Percentiles rank a stretch among this genome's conserved stretches.
These are phyloP conservation scores for roundworm (Caenorhabditis elegans) DNA, from an alignment of 1,140 invertebrate genomes.

Conservation along the genomic window DNA sequence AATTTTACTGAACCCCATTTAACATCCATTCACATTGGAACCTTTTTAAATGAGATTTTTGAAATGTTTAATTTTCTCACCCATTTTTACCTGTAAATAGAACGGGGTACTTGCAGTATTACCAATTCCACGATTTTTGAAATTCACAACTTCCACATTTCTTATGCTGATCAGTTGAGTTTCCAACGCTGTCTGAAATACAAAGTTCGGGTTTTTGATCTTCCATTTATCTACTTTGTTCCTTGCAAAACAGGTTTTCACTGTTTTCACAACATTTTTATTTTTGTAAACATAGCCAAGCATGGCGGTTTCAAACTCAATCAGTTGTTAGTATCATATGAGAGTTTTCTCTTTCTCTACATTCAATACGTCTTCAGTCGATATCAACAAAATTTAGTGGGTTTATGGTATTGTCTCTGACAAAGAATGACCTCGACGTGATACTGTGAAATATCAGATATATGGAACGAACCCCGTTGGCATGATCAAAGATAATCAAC, in stretches of 20 bases:
- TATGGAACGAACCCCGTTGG: conserved; percentile 20
- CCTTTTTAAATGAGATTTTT: too few species aligned
- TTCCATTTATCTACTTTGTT: neutral
- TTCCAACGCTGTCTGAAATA: neutral
- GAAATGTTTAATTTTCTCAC: too few species aligned
- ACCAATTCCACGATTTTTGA: neutral
- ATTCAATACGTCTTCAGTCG: neutral
- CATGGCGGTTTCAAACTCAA: neutral
- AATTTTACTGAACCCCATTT: too few species aligned
- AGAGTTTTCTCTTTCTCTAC: neutral
- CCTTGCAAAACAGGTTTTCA: neutral
- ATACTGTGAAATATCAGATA: neutral
- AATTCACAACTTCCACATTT: conserved; percentile 10
- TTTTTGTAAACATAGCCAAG: neutral
- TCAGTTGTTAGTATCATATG: neutral
- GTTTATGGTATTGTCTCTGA: neutral
- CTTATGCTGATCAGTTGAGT: conserved; percentile 8
- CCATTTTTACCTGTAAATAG: neutral
- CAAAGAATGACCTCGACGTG: conserved; percentile 29
- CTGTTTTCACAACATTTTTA: neutral
- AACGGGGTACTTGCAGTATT: neutral
- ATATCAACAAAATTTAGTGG: conserved; percentile 16
- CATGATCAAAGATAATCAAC: conserved; percentile 32
- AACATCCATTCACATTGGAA: too few species aligned
- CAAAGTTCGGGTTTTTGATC: neutral